Conservation (phyloP, 2,888 invertebrate species). For the Drosophila algonquin region DNA sequence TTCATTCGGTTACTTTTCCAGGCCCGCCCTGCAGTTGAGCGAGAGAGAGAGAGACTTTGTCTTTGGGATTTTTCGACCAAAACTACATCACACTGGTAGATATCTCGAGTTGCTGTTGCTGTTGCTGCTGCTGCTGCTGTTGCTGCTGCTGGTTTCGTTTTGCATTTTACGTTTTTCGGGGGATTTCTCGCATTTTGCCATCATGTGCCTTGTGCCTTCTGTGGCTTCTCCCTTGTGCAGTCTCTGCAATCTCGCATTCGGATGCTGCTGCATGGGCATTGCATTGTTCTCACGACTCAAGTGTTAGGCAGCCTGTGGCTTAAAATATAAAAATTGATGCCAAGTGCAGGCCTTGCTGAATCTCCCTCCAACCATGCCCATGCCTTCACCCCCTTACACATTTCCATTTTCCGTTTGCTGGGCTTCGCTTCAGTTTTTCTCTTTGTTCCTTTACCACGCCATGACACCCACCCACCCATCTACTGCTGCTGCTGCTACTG, state of each 20-base stretch:
- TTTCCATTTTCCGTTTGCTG: conserved; percentile 51
- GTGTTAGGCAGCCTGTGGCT: conserved; percentile 70
- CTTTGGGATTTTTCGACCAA: conserved; percentile 36
- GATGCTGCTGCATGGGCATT: conserved; percentile 62
- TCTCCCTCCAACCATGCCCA: background rate
- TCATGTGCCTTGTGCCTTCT: background rate
- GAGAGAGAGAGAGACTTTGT: conserved; percentile 24
- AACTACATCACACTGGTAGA: conserved; percentile 33
- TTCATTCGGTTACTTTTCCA: conserved; percentile 63
- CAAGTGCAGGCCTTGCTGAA: conserved; percentile 64
- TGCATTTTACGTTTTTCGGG: conserved; percentile 53
- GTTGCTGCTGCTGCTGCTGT: conserved; percentile 23
- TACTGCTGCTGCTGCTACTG: conserved; percentile 37
- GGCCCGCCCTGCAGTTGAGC: conserved; percentile 15
- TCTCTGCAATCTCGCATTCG: conserved; percentile 52
- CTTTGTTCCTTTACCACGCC: conserved; percentile 7
- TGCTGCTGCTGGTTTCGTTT: conserved; percentile 53
- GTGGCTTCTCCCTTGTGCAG: conserved; percentile 18
- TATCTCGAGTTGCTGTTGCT: conserved; percentile 15
- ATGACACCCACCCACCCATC: no score
- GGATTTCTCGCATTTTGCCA: conserved; percentile 1
- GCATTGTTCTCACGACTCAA: conserved; percentile 71
- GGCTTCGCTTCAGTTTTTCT: conserved; percentile 19
- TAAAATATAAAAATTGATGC: conserved; percentile 78
- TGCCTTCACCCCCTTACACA: background rate